Evolutionary conservation across 2,888 invertebrate species (phyloP).

Genomic region (Tupiocoris notatus): DNA sequence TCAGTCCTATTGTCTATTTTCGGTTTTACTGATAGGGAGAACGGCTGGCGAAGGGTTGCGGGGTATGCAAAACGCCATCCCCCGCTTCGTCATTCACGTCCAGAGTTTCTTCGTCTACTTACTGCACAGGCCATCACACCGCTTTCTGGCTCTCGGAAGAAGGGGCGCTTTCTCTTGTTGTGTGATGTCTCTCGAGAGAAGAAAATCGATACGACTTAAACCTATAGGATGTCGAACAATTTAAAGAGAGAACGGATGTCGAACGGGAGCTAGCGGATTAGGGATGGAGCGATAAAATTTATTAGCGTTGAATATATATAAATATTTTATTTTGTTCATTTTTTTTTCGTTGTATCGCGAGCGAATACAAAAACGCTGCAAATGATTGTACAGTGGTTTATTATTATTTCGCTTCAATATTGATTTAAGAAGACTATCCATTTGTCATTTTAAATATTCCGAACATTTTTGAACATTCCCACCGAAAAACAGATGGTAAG

Average conservation of each 20-base stretch:
- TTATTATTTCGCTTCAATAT: too few species aligned
- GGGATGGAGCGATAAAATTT: too few species aligned
- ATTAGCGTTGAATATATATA: too few species aligned
- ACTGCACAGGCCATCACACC: background rate
- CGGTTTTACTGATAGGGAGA: conserved; percentile 44
- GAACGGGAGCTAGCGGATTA: conserved; percentile 10
- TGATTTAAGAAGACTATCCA: too few species aligned
- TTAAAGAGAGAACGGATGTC: conserved; percentile 5
- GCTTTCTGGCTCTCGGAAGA: background rate
- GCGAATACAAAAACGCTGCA: too few species aligned
- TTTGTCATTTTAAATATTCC: too few species aligned
- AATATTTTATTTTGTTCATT: too few species aligned
- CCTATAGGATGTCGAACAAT: conserved; percentile 40
- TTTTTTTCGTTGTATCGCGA: too few species aligned
- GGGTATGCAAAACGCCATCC: conserved; percentile 49
- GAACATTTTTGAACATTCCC: too few species aligned
- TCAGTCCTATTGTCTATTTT: conserved; percentile 46
- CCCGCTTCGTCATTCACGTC: conserved; percentile 44
- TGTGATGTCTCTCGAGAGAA: conserved; percentile 7
- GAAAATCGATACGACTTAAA: conserved; percentile 40
- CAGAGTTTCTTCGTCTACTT: conserved; percentile 19
- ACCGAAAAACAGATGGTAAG: too few species aligned
- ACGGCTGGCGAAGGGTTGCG: conserved; percentile 6
- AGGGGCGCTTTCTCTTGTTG: conserved; percentile 1
- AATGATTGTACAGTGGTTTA: too few species aligned